phyloP scores from a whole-genome alignment of 2,797 vertebrate genomes.

The Cygnus olor region DNA sequence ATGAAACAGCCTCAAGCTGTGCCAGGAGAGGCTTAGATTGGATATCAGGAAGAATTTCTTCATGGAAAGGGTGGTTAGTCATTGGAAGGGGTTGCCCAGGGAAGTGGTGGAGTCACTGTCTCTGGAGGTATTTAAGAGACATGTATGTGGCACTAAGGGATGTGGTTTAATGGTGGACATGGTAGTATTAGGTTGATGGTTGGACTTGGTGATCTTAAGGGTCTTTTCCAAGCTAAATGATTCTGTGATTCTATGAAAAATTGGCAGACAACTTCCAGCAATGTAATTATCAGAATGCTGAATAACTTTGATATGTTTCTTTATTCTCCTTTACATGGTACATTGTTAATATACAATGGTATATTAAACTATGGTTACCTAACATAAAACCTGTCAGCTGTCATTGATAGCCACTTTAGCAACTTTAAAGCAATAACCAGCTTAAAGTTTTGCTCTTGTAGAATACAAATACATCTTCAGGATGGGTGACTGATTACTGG shows the following conservation, averaged over 20 bases:
- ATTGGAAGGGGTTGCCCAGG: too few relatives aligned
- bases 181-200: too few relatives aligned
- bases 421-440: not conserved
- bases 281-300: not conserved
- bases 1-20: too few relatives aligned
- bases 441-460: not conserved
- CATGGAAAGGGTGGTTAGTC: too few relatives aligned
- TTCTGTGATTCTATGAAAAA: not conserved
- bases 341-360: fast-evolving
- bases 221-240: too few relatives aligned
- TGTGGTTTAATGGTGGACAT: too few relatives aligned
- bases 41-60: too few relatives aligned
- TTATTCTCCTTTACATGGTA: not conserved
- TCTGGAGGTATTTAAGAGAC: too few relatives aligned
- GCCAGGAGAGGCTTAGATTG: too few relatives aligned
- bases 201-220: too few relatives aligned
- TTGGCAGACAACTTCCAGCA: not conserved
- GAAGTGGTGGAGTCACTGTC: too few relatives aligned
- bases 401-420: not conserved
- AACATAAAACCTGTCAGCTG: not conserved
- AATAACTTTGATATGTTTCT: not conserved
- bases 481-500: not conserved
- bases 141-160: too few relatives aligned
- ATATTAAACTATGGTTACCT: not conserved
- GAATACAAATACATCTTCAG: not conserved